phyloP scores from a whole-genome alignment of 2,888 invertebrate genomes.

The Flabesymbios commensalis region DNA sequence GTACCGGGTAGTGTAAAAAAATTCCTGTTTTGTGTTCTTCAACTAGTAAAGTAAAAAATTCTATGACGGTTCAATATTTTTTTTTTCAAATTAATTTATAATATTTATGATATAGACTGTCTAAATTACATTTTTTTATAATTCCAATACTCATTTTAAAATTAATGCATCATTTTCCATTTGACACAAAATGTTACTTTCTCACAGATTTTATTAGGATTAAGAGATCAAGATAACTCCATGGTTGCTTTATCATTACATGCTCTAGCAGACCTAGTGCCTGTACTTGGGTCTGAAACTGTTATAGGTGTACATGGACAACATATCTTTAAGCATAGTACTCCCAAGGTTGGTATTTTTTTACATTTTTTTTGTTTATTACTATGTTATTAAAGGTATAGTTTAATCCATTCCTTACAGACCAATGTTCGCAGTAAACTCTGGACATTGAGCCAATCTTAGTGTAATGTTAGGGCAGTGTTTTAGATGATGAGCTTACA shows the following conservation, averaged over 20 bases:
- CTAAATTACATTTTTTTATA: background rate
- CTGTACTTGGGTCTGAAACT: slow-evolving; percentile 80
- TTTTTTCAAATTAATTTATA: background rate
- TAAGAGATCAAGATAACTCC: slow-evolving; percentile 83
- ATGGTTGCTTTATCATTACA: slow-evolving; percentile 81
- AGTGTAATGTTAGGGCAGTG: no score
- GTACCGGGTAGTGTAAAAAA: no score
- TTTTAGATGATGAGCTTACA: no score
- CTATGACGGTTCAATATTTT: no score
- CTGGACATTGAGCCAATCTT: no score
- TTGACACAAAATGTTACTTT: background rate
- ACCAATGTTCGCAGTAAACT: no score
- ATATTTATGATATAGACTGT: background rate
- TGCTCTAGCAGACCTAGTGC: slow-evolving; percentile 81
- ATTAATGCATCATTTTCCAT: background rate
- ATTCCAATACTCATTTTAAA: background rate
- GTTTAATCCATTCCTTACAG: no score
- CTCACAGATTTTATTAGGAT: slow-evolving; percentile 75
- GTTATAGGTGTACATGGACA: slow-evolving; percentile 78
- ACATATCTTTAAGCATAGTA: slow-evolving; percentile 82
- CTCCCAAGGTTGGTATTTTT: slow-evolving; percentile 68
- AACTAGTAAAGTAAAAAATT: no score
- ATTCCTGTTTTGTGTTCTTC: no score
- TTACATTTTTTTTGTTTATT: background rate
- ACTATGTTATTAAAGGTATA: no score